These are phyloP conservation scores for Cepaea nemoralis DNA, from an alignment of 1,140 invertebrate genomes.

Conservation along the genomic window DNA sequence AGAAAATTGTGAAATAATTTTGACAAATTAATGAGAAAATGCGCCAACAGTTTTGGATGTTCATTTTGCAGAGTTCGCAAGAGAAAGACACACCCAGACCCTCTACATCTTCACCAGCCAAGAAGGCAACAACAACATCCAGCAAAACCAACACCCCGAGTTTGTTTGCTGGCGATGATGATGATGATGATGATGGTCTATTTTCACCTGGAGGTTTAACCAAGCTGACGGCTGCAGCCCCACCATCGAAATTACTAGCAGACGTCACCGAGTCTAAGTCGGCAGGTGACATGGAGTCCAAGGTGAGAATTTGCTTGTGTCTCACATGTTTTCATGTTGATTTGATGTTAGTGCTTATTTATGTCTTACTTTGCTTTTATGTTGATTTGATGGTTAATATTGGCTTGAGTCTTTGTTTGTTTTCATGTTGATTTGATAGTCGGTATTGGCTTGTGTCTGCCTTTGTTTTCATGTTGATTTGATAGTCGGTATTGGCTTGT, in stretches of 20 bases:
- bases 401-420: too few relatives aligned
- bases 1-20: too few relatives aligned
- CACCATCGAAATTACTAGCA: background rate
- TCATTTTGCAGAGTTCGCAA: background rate
- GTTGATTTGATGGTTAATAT: too few relatives aligned
- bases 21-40: too few relatives aligned
- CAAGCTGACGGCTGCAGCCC: background rate
- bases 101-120: background rate
- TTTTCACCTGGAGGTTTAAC: conserved; percentile 13
- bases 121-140: conserved; percentile 2
- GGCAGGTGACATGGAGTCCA: conserved; percentile 16
- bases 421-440: too few relatives aligned
- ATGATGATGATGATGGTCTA: conserved; percentile 9
- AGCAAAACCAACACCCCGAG: background rate
- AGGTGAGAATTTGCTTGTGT: background rate
- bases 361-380: too few relatives aligned
- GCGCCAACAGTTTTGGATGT: too few relatives aligned
- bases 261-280: conserved; percentile 8
- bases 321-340: too few relatives aligned
- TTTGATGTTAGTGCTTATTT: too few relatives aligned
- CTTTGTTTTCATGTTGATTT: too few relatives aligned
- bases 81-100: background rate
- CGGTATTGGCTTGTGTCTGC: too few relatives aligned
- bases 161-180: conserved; percentile 20
- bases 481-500: too few relatives aligned